Percentiles rank a stretch among this genome's conserved stretches.
phyloP scores from a whole-genome alignment of 2,888 invertebrate species.

The Esperia sulphurella region DNA sequence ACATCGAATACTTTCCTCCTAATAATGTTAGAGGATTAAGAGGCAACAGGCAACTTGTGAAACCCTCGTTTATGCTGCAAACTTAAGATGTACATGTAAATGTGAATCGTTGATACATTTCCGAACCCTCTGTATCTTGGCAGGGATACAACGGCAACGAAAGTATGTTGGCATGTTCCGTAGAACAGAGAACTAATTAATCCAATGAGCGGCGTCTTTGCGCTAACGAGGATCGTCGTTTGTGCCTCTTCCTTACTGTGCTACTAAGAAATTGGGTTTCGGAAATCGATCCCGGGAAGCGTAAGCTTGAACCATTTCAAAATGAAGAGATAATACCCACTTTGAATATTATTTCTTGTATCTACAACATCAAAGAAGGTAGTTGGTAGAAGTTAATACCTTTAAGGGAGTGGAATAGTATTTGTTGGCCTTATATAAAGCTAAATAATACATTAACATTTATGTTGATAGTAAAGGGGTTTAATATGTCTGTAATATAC shows the following conservation, averaged over 20 bases:
- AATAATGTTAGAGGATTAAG: constrained; percentile 61
- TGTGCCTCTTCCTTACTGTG: constrained; percentile 45
- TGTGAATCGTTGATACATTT: not conserved
- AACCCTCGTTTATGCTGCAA: constrained; percentile 37
- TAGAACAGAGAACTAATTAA: constrained; percentile 68
- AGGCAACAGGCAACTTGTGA: constrained; percentile 41
- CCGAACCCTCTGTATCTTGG: constrained; percentile 6
- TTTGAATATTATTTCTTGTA: too few species aligned
- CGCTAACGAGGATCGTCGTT: constrained; percentile 70
- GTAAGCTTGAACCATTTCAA: not conserved
- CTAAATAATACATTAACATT: too few species aligned
- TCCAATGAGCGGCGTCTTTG: constrained; percentile 70
- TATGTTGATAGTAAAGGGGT: too few species aligned
- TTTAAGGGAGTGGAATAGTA: too few species aligned
- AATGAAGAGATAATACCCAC: not conserved
- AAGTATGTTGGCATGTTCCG: constrained; percentile 56
- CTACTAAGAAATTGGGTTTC: constrained; percentile 56
- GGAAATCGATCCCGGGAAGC: constrained; percentile 42
- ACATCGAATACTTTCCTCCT: constrained; percentile 50
- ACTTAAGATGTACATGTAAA: constrained; percentile 10
- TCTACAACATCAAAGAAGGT: too few species aligned
- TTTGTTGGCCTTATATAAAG: too few species aligned
- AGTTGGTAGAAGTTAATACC: too few species aligned
- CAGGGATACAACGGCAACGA: constrained; percentile 32
- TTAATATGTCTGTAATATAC: too few species aligned